Evolutionary conservation across 2,797 vertebrate genomes (phyloP).

Genomic region (Helicolenus hilgendorfi): DNA sequence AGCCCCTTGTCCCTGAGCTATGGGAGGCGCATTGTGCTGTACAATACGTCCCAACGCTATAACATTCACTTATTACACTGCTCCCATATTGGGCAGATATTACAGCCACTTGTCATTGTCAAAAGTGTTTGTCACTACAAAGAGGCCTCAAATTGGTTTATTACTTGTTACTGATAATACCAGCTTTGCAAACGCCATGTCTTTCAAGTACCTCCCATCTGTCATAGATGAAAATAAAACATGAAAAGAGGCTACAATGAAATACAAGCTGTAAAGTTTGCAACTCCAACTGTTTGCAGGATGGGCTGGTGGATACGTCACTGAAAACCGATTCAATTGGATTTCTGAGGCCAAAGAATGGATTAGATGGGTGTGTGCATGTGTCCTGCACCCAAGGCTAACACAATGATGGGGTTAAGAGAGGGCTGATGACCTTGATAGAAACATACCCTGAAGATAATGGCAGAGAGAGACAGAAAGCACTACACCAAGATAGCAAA

Average conservation of each 20-base stretch:
- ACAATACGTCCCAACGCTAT: conserved; percentile 41
- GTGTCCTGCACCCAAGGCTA: background rate
- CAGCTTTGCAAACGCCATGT: background rate
- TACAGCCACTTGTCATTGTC: conserved; percentile 30
- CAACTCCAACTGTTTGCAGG: background rate
- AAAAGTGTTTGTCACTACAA: conserved; percentile 8
- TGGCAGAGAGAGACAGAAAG: background rate
- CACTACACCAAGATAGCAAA: background rate
- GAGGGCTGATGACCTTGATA: conserved; percentile 10
- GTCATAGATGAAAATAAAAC: conserved; percentile 13
- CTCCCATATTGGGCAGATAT: conserved; percentile 36
- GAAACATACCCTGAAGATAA: conserved; percentile 4
- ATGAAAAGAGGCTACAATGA: background rate
- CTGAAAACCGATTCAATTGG: conserved; percentile 8
- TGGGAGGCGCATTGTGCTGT: background rate
- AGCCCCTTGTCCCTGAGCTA: conserved; percentile 12
- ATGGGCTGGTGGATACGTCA: background rate
- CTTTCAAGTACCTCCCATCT: background rate
- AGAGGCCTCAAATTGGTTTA: conserved; percentile 10
- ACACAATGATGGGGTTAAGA: background rate
- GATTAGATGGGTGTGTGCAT: background rate
- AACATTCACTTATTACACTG: conserved; percentile 34
- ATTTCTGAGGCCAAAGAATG: conserved; percentile 1
- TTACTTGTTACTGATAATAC: conserved; percentile 31
- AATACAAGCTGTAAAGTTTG: conserved; percentile 17